Evolutionary conservation across 64 coral and sea anemone genomes (phyloP).

Genomic region (Actinia tenebrosa): DNA sequence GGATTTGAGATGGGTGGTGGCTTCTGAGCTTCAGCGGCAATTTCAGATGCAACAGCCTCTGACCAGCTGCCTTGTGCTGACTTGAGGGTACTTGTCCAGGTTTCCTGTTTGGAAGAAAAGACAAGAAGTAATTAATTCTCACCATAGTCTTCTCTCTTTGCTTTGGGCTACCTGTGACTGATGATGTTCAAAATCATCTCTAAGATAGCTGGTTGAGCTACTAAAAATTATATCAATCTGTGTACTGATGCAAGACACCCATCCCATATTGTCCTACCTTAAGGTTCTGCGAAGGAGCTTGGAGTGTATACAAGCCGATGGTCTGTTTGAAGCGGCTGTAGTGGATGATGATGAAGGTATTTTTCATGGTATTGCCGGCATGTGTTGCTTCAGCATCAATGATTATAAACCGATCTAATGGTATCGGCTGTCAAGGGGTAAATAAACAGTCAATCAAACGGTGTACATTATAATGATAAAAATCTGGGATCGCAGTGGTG

Average conservation of each 20-base stretch:
- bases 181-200: too few species aligned
- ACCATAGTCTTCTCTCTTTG: too few species aligned
- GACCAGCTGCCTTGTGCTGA: conserved; percentile 82
- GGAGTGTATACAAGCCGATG: conserved; percentile 70
- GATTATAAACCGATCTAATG: conserved; percentile 83
- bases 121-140: too few species aligned
- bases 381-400: conserved; percentile 81
- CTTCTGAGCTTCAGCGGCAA: conserved; percentile 66
- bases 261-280: conserved; percentile 39
- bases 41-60: conserved; percentile 64
- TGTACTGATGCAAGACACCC: too few species aligned
- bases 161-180: not conserved
- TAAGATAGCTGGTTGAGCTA: not conserved
- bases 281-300: conserved; percentile 84
- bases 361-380: conserved; percentile 80
- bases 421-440: conserved; percentile 64
- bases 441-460: not conserved
- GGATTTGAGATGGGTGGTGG: not conserved
- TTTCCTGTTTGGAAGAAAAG: conserved; percentile 39
- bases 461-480: too few species aligned
- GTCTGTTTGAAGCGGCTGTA: conserved; percentile 94
- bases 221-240: not conserved
- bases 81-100: conserved; percentile 79
- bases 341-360: conserved; percentile 83
- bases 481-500: too few species aligned